phyloP scores from a whole-genome alignment of 2,888 invertebrate genomes.

The Lycia hirtaria region DNA sequence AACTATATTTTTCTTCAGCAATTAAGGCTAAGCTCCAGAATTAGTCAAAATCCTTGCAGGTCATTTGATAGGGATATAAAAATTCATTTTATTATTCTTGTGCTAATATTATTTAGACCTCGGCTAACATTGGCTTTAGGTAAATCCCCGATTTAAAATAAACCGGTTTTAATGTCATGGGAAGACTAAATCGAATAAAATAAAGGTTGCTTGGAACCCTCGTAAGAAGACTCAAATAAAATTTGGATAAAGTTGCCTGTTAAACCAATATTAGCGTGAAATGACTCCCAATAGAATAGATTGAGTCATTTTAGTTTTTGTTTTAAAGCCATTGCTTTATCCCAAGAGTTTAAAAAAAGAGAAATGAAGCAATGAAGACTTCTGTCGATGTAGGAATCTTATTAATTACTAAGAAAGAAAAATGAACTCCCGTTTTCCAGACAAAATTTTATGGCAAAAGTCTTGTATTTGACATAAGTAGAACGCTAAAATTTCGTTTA shows the following conservation, averaged over 20 bases:
- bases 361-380: no score
- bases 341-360: no score
- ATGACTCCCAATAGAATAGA: neutral
- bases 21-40: neutral
- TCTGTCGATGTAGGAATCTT: no score
- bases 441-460: no score
- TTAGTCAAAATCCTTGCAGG: neutral
- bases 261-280: neutral
- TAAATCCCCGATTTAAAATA: slow-evolving; percentile 5
- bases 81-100: slow-evolving; percentile 8
- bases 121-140: slow-evolving; percentile 2
- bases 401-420: no score
- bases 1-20: slow-evolving; percentile 1
- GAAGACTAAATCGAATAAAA: slow-evolving; percentile 2
- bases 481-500: no score
- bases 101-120: slow-evolving; percentile 11
- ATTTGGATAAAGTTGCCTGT: slow-evolving; percentile 1
- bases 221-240: slow-evolving; percentile 6
- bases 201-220: neutral
- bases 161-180: slow-evolving; percentile 10
- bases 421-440: no score
- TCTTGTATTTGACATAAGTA: no score
- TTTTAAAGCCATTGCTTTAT: no score
- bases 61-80: slow-evolving; percentile 6
- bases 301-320: neutral